Percentiles rank a stretch among this genome's conserved stretches.
Conservation (phyloP, 2,888 invertebrate species). For the Drosophila leonis region DNA sequence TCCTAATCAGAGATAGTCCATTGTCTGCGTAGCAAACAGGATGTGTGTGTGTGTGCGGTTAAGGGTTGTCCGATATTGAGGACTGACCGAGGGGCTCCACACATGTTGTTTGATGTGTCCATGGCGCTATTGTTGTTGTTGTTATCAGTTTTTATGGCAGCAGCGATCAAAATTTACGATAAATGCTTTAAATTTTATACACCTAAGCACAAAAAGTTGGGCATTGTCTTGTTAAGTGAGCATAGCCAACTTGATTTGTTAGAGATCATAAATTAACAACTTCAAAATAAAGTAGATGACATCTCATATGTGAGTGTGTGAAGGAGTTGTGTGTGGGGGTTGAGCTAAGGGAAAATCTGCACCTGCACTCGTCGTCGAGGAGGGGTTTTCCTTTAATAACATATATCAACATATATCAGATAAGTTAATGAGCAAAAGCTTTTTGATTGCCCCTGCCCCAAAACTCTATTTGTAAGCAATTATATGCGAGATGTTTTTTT, state of each 20-base stretch:
- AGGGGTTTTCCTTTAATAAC: constrained; percentile 6
- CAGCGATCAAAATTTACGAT: constrained; percentile 80
- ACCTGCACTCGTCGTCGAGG: constrained; percentile 47
- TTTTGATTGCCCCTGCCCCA: constrained; percentile 12
- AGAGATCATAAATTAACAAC: constrained; percentile 80
- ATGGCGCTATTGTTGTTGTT: constrained; percentile 6
- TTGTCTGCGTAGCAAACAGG: constrained; percentile 61
- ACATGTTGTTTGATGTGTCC: constrained; percentile 45
- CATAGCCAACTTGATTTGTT: constrained; percentile 83
- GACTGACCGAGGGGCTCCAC: constrained; percentile 50
- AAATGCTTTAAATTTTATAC: constrained; percentile 80
- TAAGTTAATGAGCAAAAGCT: constrained; percentile 52
- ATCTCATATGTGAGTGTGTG: constrained; percentile 52
- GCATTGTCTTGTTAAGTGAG: constrained; percentile 77
- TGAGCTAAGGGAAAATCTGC: constrained; percentile 65
- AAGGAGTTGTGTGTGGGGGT: constrained; percentile 58
- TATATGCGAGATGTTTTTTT: constrained; percentile 34
- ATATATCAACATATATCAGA: constrained; percentile 2
- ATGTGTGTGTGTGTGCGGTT: constrained; percentile 53
- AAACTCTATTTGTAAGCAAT: constrained; percentile 65
- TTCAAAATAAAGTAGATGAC: constrained; percentile 62
- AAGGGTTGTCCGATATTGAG: constrained; percentile 66
- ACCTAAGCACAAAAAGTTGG: constrained; percentile 58
- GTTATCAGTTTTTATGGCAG: constrained; percentile 69
- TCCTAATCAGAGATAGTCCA: constrained; percentile 76